Base-by-base conservation (phyloP, 2,888 invertebrate genomes). In the Bombylius discolor region DNA sequence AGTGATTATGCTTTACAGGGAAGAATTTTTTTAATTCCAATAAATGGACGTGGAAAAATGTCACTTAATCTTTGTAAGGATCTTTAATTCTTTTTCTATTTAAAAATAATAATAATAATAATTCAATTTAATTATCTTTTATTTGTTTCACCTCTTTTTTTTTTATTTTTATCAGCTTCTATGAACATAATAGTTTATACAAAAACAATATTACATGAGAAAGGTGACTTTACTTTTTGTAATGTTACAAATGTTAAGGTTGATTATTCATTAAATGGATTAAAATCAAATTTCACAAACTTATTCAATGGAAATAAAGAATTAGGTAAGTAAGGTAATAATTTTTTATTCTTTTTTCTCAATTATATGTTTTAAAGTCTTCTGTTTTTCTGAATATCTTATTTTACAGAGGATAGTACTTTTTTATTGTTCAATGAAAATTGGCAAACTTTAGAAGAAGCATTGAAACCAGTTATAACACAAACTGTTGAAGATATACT, bases 391-490 rank as follows among this genome's bases (percentile, higher is more conserved):
- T 23, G 23, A 23, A 23, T 23, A 23, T 23, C 11, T 44, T 4
- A 13, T 9, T 44, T 53, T 77, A 52, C 76, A 85, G 86, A 86
- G 81, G 85, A 85, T 61, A 83, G 83, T 64, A 85, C 85, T 4
- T 86, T 86, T 65, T 79, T 81, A 34, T 86, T 86, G 67, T 76
- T 86, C 60, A 86, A 86, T 68, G 82, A 82, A 52, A 85, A 86
- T 66, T 86, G 86, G 86, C 77, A 81, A 51, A 81, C 84, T 64
- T 79, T 85, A 4, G 81, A 84, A 0, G 85, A 85, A 67, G 84
- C 85, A 4, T 70, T 86, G 44, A 78, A 83, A 63, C 81, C 84
- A 44, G 83, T 86, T 62, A 76, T 86, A 60, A 78, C 81, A 3
- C 81, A 81, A 70, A 85, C 85, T 2, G 83, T 85, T 51, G 79